Percentiles rank a stretch among this genome's conserved stretches.
These are phyloP conservation scores for Crenuchus spilurus DNA, from an alignment of 2,797 vertebrate genomes.

Conservation along the genomic window DNA sequence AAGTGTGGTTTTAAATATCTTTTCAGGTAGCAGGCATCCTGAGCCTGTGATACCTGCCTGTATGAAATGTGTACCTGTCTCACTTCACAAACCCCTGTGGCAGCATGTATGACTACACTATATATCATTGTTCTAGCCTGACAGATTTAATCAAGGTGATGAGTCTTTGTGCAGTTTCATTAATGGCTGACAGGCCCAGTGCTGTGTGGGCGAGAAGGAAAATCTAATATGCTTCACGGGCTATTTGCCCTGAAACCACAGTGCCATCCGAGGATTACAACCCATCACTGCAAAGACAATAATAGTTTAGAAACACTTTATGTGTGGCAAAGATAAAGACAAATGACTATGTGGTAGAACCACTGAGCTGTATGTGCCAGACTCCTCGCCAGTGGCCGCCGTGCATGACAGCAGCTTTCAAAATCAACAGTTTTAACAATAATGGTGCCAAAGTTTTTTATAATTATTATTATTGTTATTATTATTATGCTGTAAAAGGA, in stretches of 20 bases:
- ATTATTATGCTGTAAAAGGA: too few relatives aligned
- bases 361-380: conserved; percentile 15
- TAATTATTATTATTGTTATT: too few relatives aligned
- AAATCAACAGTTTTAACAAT: too few relatives aligned
- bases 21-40: conserved; percentile 38
- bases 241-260: conserved; percentile 51
- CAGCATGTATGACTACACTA: conserved; percentile 43
- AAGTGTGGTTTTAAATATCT: conserved; percentile 29
- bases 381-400: not conserved
- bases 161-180: conserved; percentile 53
- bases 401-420: not conserved
- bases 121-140: conserved; percentile 55
- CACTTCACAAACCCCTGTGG: conserved; percentile 45
- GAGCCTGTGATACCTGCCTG: conserved; percentile 42
- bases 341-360: conserved; percentile 9
- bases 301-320: conserved; percentile 49
- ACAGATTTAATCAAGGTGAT: conserved; percentile 59
- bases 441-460: too few relatives aligned
- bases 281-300: conserved; percentile 43
- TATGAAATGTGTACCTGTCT: conserved; percentile 51
- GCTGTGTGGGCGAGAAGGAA: conserved; percentile 36
- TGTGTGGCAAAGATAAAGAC: conserved; percentile 38
- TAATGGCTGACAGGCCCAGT: conserved; percentile 50
- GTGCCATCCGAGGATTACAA: conserved; percentile 38
- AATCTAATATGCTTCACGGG: conserved; percentile 49